Evolutionary conservation across 2,797 vertebrate species (phyloP).

Genomic region (Scarus forsteni): DNA sequence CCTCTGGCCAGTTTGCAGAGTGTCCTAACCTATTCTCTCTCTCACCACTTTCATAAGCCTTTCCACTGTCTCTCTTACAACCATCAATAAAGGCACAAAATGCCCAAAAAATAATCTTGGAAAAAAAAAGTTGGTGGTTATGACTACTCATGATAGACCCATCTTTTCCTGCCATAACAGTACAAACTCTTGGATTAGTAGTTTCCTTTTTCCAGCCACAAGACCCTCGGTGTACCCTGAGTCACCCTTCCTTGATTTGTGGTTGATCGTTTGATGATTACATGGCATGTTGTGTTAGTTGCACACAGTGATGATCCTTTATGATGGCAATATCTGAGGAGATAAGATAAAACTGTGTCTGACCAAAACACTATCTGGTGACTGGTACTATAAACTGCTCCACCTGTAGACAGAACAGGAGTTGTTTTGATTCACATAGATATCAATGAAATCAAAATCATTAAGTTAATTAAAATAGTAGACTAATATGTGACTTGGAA

Average conservation of each 20-base stretch:
- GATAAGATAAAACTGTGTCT: conserved; percentile 40
- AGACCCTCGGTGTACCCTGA: conserved; percentile 53
- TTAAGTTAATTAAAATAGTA: no score
- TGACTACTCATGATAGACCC: conserved; percentile 43
- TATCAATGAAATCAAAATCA: no score
- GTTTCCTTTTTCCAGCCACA: conserved; percentile 39
- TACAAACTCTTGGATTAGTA: conserved; percentile 54
- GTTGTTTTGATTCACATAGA: conserved; percentile 6
- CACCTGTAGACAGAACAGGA: not conserved
- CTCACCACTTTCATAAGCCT: no score
- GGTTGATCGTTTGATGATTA: conserved; percentile 10
- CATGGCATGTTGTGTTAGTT: conserved; percentile 8
- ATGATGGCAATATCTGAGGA: conserved; percentile 57
- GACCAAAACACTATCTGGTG: conserved; percentile 12
- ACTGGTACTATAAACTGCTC: conserved; percentile 26
- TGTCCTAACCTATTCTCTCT: no score
- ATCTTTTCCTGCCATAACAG: conserved; percentile 23
- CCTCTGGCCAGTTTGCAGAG: no score
- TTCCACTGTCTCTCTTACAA: no score
- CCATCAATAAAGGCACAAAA: no score
- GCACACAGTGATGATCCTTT: conserved; percentile 37
- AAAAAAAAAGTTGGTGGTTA: not conserved
- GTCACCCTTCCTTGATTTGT: conserved; percentile 28
- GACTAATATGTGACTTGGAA: no score
- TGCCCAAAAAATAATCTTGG: no score